Evolutionary conservation across 2,888 invertebrate species (phyloP).

Genomic region (Augochlorella aurata): DNA sequence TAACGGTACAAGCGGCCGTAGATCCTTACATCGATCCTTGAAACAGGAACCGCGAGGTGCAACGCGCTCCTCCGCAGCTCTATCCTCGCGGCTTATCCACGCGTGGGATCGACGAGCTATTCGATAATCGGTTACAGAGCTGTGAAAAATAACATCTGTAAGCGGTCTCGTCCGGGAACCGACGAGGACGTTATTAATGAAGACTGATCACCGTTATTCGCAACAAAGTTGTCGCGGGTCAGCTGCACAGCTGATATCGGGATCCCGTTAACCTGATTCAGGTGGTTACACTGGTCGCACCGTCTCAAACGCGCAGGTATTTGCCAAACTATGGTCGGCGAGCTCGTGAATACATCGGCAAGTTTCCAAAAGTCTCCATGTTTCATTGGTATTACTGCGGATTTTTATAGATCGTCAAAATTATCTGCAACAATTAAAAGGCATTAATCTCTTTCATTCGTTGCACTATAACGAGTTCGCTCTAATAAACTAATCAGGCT

Average conservation of each 20-base stretch:
- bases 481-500: no score
- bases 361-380: no score
- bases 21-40: slow-evolving; percentile 71
- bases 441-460: no score
- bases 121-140: background rate
- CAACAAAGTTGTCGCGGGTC: slow-evolving; percentile 1
- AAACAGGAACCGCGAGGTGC: slow-evolving; percentile 46
- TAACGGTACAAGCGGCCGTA: slow-evolving; percentile 72
- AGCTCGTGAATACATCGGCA: no score
- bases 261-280: slow-evolving; percentile 3
- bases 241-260: background rate
- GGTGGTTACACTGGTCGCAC: background rate
- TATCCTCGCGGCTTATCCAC: background rate
- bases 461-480: no score
- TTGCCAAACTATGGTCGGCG: no score
- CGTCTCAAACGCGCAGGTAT: no score
- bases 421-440: no score
- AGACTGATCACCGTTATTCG: slow-evolving; percentile 13
- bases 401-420: no score
- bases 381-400: no score
- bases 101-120: background rate
- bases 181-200: background rate
- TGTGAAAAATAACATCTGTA: background rate
- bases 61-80: slow-evolving; percentile 17
- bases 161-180: background rate